A percentile compares a stretch with the other conserved stretches of the same genome.
These are phyloP conservation scores for Ptychadena robeensis DNA, from an alignment of 2,797 vertebrate species.

Conservation along the genomic window DNA sequence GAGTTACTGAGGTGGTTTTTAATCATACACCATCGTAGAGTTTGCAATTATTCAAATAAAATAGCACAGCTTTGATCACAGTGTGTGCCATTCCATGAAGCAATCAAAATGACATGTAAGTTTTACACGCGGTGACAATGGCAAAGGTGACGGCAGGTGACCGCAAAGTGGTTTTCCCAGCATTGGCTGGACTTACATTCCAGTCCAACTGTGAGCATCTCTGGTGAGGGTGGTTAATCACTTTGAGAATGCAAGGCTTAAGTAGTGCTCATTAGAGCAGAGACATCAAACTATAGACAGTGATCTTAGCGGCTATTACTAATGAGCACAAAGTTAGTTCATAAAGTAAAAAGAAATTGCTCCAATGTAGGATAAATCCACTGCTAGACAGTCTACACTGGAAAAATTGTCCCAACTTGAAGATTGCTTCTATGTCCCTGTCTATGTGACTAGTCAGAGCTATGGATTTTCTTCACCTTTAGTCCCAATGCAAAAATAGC, in stretches of 20 bases:
- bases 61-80: constrained; percentile 36
- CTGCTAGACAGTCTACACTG: too few relatives aligned
- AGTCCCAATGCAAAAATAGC: too few relatives aligned
- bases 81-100: background rate
- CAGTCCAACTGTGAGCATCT: constrained; percentile 54
- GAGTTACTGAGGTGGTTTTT: too few relatives aligned
- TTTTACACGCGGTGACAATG: constrained; percentile 7
- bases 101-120: constrained; percentile 1
- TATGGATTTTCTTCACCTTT: too few relatives aligned
- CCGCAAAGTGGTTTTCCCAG: constrained; percentile 34
- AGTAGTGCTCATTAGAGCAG: constrained; percentile 41
- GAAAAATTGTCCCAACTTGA: too few relatives aligned
- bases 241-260: constrained; percentile 53
- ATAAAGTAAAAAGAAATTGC: too few relatives aligned
- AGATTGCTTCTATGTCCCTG: too few relatives aligned
- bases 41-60: too few relatives aligned
- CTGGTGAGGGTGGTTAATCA: constrained; percentile 44
- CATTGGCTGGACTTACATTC: constrained; percentile 33
- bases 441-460: too few relatives aligned
- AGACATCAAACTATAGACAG: constrained; percentile 28
- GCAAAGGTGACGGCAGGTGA: constrained; percentile 33
- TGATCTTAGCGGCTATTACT: constrained; percentile 10
- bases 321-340: too few relatives aligned
- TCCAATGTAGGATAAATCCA: too few relatives aligned
- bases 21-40: too few relatives aligned